A percentile compares a stretch with the other conserved stretches of the same genome.
Evolutionary conservation across 2,113 vertebrate species (phyloP).

Genomic region (Bagarius yarrelli): DNA sequence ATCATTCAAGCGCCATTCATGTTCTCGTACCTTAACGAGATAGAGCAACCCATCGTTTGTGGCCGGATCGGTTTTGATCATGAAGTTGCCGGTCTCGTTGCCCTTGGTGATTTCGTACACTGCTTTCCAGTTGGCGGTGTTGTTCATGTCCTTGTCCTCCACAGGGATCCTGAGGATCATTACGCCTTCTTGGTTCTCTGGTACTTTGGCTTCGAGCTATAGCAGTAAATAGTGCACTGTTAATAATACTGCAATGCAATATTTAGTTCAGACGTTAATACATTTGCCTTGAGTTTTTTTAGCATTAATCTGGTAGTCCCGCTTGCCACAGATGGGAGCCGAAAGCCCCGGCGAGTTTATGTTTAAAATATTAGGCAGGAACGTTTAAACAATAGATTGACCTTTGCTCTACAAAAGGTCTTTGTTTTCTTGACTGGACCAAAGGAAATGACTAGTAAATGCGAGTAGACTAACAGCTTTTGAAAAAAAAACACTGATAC

Average conservation of each 20-base stretch:
- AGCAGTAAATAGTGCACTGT: constrained; percentile 12
- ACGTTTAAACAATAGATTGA: neutral
- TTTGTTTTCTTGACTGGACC: neutral
- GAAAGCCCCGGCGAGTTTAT: neutral
- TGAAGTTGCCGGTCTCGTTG: constrained; percentile 78
- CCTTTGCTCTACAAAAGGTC: neutral
- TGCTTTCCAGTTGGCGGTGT: constrained; percentile 70
- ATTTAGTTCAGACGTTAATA: neutral
- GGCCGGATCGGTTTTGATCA: constrained; percentile 75
- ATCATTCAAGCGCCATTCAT: neutral
- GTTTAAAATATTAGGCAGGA: neutral
- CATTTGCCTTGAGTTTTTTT: neutral
- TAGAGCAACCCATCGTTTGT: constrained; percentile 80
- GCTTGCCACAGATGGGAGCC: neutral
- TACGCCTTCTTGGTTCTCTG: constrained; percentile 76
- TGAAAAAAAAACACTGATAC: neutral
- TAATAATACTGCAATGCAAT: neutral
- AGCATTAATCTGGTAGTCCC: neutral
- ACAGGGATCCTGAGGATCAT: constrained; percentile 72
- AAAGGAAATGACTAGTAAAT: constrained; percentile 4
- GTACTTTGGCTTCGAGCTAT: constrained; percentile 74
- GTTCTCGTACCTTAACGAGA: constrained; percentile 76
- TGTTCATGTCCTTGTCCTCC: constrained; percentile 72
- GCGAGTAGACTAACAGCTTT: neutral
- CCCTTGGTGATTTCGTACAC: constrained; percentile 76